Conservation (phyloP, 2,113 vertebrate species). For the Nothoprocta perdicaria region DNA sequence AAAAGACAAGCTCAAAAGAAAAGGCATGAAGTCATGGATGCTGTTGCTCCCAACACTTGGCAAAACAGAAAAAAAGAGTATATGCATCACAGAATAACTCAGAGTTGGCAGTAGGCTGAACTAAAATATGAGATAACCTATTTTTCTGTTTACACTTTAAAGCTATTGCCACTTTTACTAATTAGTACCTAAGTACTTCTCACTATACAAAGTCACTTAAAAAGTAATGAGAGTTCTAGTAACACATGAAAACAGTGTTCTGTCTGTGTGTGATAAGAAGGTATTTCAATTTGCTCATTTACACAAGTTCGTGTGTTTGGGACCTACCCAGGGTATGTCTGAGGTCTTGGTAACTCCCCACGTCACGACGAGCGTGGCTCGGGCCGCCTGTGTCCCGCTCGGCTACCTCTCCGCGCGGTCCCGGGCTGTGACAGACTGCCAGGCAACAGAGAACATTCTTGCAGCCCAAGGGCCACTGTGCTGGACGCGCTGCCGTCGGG, state of each 20-base stretch:
- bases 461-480: conserved; percentile 39
- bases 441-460: conserved; percentile 60
- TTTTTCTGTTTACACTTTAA: conserved; percentile 40
- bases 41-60: neutral
- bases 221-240: conserved; percentile 20
- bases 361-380: conserved; percentile 48
- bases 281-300: conserved; percentile 63
- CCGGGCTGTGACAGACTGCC: conserved; percentile 58
- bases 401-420: conserved; percentile 43
- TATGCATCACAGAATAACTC: neutral
- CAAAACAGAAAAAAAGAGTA: neutral
- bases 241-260: neutral
- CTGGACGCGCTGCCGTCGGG: conserved; percentile 37
- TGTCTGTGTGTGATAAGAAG: conserved; percentile 48
- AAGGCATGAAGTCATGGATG: neutral
- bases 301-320: conserved; percentile 50
- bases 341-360: conserved; percentile 48
- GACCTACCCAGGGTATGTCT: neutral
- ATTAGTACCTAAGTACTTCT: conserved; percentile 16
- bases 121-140: neutral
- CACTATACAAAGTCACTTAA: conserved; percentile 37
- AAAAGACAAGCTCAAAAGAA: neutral
- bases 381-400: conserved; percentile 49
- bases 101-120: neutral
- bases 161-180: neutral